Evolutionary conservation across 2,797 vertebrate genomes (phyloP), one percentile per base, ranked within the genome.

Genomic region (Molossus molossus): DNA sequence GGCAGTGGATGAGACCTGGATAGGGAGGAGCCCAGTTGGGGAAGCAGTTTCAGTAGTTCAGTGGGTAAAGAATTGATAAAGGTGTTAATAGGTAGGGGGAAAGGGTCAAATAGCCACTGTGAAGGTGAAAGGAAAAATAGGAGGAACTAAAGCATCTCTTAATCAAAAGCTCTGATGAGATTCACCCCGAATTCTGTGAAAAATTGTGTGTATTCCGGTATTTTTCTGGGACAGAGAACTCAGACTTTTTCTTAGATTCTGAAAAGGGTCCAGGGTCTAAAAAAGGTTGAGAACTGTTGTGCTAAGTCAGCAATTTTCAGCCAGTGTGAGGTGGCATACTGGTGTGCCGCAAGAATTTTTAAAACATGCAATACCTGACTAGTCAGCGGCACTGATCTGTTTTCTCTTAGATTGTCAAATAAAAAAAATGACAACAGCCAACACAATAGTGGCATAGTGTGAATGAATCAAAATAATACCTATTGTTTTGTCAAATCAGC

Each of bases 151-250:
- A 20, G 53, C 6, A 48, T 8, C 29, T 67, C 25, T 89, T 92
- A 76, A 53, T 92, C 33, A 85, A 70, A 55, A 80, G 29, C 53
- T 81, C 57, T 73, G 40, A 45, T 65, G 70, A 77, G 27, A n/a
- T 67, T 72, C 62, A 18, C 27, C 27, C 37, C 25, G 21, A 48
- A 69, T 79, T 84, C 27, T 77, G 9, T 89, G 33, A 62, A 77
- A 21, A 93, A 60, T 88, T n/a, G 25, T 75, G n/a, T 45, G 3
- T 65, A 69, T 23, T 50, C 50, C 55, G 65, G 48, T 7, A 27
- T 83, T 90, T 64, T 48, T 55, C 23, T 60, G 27, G 60, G 29
- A 9, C 57, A 94, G 86, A 95, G 77, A 90, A 76, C 18, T 67
- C 25, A 21, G 40, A 48, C 76, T 18, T 90, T 86, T 72, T 73